phyloP scores from a whole-genome alignment of 2,888 invertebrate species.

The Petrophora chlorosata region DNA sequence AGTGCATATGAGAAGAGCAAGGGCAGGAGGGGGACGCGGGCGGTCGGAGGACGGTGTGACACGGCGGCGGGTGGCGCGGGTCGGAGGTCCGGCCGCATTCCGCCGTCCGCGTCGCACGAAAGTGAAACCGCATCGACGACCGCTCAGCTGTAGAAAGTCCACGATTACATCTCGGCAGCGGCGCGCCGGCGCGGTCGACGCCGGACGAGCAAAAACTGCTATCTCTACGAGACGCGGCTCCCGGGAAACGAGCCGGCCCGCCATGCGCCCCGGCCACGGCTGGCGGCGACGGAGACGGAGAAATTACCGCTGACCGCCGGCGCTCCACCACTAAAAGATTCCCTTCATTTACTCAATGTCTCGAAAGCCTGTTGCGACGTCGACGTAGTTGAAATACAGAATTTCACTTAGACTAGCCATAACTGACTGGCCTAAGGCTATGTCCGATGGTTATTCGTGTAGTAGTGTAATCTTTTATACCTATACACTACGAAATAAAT shows the following conservation, averaged over 20 bases:
- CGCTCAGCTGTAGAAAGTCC: conserved; percentile 82
- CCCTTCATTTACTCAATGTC: conserved; percentile 61
- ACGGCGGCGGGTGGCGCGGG: conserved; percentile 64
- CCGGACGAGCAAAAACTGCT: conserved; percentile 77
- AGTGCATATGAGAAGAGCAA: conserved; percentile 35
- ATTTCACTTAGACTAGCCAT: conserved; percentile 63
- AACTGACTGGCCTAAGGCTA: conserved; percentile 40
- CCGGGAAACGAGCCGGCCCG: conserved; percentile 62
- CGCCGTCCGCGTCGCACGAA: conserved; percentile 76
- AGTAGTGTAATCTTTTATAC: conserved; percentile 42
- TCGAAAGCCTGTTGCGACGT: conserved; percentile 40
- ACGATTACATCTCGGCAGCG: conserved; percentile 73
- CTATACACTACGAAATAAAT: conserved; percentile 46
- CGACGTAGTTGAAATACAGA: conserved; percentile 42
- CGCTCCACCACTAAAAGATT: conserved; percentile 53
- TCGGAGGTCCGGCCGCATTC: conserved; percentile 83
- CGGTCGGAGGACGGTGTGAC: conserved; percentile 43
- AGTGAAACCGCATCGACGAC: conserved; percentile 76
- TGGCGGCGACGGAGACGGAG: conserved; percentile 53
- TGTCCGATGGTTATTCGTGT: conserved; percentile 34
- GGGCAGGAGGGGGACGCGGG: conserved; percentile 43
- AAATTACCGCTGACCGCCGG: conserved; percentile 66
- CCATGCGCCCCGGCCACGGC: conserved; percentile 54
- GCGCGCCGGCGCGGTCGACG: conserved; percentile 49
- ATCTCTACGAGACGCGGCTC: conserved; percentile 63